Evolutionary conservation across 2,113 vertebrate species (phyloP), one percentile per base, ranked within the genome.

Genomic region (Tylochromis polylepis): DNA sequence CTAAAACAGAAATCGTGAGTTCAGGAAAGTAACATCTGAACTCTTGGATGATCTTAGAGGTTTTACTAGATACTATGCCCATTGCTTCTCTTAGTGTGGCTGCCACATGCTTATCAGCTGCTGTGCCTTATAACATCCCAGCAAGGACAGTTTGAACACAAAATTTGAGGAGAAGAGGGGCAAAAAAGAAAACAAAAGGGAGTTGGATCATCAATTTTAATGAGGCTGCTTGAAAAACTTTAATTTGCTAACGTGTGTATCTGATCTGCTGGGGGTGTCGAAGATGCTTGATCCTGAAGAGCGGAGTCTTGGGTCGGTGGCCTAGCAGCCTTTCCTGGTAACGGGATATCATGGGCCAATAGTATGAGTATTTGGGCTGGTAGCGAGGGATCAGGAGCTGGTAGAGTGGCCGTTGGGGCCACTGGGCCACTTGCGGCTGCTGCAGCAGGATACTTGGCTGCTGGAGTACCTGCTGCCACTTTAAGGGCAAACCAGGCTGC

Each of bases 161-260:
- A 22, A 41, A 2, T n/a, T 14, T 41, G 20, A 14, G 20, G 10
- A n/a, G n/a, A n/a, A n/a, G n/a, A n/a, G n/a, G n/a, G n/a, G n/a
- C n/a, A n/a, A 20, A 2, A 0, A 1, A 2, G 5, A 15, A 3
- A 0, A 1, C n/a, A 8, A n/a, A 1, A 2, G 5, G 11, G 11
- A 29, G 43, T 14, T 24, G 65, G 65, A 43, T 72, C 14, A 72
- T 16, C n/a, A 24, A 51, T n/a, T 51, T 20, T 31, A 77, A 41
- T 31, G 18, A 77, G 10, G 4, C 70, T 51, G 43, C 43, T 77
- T 29, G 31, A 75, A 31, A 77, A 51, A 31, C 70, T 0, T 1
- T 8, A 51, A 31, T 51, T 29, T 31, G 6, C 43, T 46, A 77
- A 51, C 10, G 70, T 14, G 70, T 8, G 3, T 77, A 51, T 77